phyloP scores from a whole-genome alignment of 1,140 invertebrate genomes.

The Copidosoma floridanum region DNA sequence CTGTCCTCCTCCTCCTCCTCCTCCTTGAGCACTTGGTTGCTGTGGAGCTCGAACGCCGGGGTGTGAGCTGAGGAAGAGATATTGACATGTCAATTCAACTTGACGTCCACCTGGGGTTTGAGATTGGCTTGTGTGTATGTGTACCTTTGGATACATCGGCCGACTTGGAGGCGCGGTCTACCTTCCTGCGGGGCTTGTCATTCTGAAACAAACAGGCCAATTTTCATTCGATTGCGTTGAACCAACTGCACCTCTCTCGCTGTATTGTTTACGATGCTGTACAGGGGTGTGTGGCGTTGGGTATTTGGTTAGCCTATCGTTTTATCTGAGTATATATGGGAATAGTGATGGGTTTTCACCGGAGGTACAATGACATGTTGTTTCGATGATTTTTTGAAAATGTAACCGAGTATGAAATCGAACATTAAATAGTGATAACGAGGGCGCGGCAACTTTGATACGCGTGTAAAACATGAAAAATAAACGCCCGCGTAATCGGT shows the following conservation, averaged over 20 bases:
- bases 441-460: no score
- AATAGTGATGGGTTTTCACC: no score
- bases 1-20: neutral
- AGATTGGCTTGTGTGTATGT: no score
- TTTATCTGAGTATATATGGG: no score
- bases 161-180: conserved; percentile 8
- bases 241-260: no score
- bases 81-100: no score
- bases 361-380: neutral
- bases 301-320: no score
- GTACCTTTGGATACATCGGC: conserved; percentile 23
- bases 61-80: neutral
- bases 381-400: neutral
- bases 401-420: neutral
- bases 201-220: neutral
- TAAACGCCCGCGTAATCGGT: conserved; percentile 4
- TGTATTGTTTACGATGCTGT: no score
- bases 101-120: no score
- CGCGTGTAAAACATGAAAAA: no score
- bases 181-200: neutral
- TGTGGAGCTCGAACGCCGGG: neutral
- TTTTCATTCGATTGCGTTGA: neutral
- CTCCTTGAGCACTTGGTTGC: neutral
- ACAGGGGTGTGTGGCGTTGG: no score
- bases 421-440: neutral